Conservation (phyloP, 2,797 vertebrate genomes). For the Hipposideros larvatus region DNA sequence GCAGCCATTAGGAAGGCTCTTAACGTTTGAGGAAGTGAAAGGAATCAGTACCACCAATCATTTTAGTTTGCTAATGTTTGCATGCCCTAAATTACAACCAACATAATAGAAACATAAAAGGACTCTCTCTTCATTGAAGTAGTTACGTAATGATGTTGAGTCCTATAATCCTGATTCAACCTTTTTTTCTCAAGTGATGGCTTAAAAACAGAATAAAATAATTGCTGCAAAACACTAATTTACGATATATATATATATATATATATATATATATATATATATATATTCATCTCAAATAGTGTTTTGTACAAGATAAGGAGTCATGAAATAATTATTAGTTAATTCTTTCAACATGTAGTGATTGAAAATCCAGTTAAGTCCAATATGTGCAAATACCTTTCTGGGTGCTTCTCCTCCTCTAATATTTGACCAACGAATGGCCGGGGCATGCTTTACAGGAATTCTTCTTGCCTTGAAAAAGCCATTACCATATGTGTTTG, state of each 20-base stretch:
- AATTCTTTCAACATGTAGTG: not conserved
- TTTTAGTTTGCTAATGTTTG: not conserved
- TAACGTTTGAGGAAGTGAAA: not conserved
- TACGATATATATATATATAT: not conserved
- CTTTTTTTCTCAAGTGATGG: slow-evolving; percentile 3
- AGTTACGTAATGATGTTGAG: not conserved
- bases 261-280: not conserved
- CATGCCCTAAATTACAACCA: not conserved
- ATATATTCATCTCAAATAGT: not conserved
- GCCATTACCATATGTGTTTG: not conserved
- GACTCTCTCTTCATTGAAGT: not conserved
- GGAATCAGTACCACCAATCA: too few species aligned
- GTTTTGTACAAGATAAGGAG: not conserved
- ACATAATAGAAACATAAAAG: not conserved
- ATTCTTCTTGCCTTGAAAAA: not conserved
- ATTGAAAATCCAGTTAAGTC: not conserved
- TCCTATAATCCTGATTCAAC: not conserved
- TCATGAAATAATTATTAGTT: not conserved
- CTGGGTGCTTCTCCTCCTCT: not conserved
- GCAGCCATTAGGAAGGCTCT: not conserved
- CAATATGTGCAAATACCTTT: not conserved
- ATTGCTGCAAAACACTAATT: not conserved
- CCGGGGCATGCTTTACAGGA: not conserved
- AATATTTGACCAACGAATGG: not conserved
- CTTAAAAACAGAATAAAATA: not conserved